Percentiles rank a stretch among this genome's conserved stretches.
Conservation (phyloP, 2,797 vertebrate genomes). For the Catamblyrhynchus diadema region DNA sequence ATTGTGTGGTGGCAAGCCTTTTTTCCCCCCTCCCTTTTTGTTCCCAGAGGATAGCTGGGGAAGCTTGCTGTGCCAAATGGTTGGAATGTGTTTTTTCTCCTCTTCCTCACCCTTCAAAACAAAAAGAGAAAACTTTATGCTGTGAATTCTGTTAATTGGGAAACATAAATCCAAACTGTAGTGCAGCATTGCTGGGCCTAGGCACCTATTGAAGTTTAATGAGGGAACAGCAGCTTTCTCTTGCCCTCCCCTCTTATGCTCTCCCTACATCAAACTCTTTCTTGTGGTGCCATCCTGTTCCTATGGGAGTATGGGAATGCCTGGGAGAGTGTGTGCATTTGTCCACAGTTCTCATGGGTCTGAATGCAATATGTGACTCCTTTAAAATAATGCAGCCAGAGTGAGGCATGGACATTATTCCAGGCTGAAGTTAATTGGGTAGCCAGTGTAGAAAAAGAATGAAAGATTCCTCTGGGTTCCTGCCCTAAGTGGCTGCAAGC, state of each 20-base stretch:
- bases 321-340: neutral
- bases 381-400: neutral
- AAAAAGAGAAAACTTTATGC: constrained; percentile 24
- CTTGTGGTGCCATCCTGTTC: neutral
- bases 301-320: neutral
- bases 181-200: neutral
- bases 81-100: constrained; percentile 28
- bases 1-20: constrained; percentile 16
- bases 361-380: neutral
- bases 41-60: constrained; percentile 23
- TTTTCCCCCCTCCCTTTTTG: neutral
- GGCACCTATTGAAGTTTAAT: neutral
- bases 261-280: neutral
- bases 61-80: neutral
- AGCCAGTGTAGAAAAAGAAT: neutral
- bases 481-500: neutral
- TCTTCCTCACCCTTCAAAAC: neutral
- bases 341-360: neutral
- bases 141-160: constrained; percentile 28
- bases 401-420: neutral
- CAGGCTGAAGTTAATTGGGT: neutral
- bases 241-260: neutral
- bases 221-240: neutral
- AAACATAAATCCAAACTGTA: constrained; percentile 18
- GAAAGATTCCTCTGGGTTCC: neutral